These are phyloP conservation scores for Therioaphis trifolii DNA, from an alignment of 2,888 invertebrate species.

Conservation along the genomic window DNA sequence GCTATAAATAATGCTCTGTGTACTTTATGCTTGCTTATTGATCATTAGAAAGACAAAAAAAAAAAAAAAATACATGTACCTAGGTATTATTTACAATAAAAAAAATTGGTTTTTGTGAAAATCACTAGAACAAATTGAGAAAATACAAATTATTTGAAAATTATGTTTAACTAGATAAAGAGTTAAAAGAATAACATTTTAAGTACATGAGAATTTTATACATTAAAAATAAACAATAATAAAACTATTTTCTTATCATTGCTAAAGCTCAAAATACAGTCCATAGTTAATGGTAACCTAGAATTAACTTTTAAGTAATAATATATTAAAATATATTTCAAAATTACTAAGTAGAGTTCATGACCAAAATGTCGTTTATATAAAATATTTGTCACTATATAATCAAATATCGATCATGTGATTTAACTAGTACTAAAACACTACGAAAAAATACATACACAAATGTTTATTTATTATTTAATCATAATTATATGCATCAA, in stretches of 20 bases:
- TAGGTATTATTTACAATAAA: neutral
- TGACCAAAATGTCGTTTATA: neutral
- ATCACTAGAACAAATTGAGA: slow-evolving; percentile 8
- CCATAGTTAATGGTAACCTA: slow-evolving; percentile 58
- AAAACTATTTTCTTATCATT: slow-evolving; percentile 39
- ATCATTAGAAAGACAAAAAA: neutral
- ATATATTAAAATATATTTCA: slow-evolving; percentile 11
- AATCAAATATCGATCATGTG: neutral
- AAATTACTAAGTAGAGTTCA: slow-evolving; percentile 36
- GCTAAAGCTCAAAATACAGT: slow-evolving; percentile 56
- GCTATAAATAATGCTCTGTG: too few species aligned
- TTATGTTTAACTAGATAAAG: neutral
- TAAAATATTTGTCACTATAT: neutral
- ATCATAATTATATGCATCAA: slow-evolving; percentile 31
- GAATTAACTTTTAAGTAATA: slow-evolving; percentile 33
- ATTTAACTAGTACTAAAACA: slow-evolving; percentile 8
- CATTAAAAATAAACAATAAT: slow-evolving; percentile 34
- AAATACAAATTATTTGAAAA: slow-evolving; percentile 42
- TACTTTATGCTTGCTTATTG: neutral
- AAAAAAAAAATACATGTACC: neutral
- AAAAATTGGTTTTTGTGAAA: slow-evolving; percentile 20
- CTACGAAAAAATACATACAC: neutral
- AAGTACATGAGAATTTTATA: slow-evolving; percentile 9
- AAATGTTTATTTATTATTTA: slow-evolving; percentile 2
- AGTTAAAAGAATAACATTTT: slow-evolving; percentile 43